Conservation (phyloP, 2,888 invertebrate species). For the Phortica okadai region DNA sequence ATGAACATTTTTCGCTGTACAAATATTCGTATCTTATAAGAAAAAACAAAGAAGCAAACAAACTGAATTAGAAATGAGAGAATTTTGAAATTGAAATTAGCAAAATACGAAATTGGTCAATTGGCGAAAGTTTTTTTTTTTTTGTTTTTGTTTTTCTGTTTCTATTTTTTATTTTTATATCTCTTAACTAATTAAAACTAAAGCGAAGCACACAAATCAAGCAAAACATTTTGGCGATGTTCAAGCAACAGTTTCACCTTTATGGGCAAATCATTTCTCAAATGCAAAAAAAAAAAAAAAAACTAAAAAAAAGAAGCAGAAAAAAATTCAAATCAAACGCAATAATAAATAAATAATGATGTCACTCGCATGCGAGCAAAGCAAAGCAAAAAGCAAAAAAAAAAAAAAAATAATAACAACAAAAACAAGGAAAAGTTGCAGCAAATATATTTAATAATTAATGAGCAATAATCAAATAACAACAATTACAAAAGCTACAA, state of each 20-base stretch:
- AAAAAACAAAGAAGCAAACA: background rate
- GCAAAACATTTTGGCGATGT: background rate
- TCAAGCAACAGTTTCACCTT: constrained; percentile 5
- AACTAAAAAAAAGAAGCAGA: background rate
- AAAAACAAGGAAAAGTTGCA: no score
- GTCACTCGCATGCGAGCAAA: background rate
- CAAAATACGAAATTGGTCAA: constrained; percentile 3
- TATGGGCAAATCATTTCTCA: background rate
- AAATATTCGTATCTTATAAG: background rate
- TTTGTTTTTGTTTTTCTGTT: no score
- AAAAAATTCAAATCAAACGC: constrained; percentile 7
- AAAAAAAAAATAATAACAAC: background rate
- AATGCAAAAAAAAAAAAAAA: background rate
- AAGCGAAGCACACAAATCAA: background rate
- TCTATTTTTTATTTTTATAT: no score
- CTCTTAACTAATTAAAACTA: no score
- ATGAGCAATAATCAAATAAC: background rate
- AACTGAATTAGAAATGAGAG: background rate
- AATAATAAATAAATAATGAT: constrained; percentile 23
- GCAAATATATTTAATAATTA: constrained; percentile 1
- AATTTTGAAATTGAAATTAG: constrained; percentile 16
- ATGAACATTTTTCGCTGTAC: background rate
- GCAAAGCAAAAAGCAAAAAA: background rate
- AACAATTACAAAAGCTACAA: background rate
- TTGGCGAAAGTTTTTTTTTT: background rate